phyloP scores from a whole-genome alignment of 2,888 invertebrate species.

The Hypercompe scribonia region DNA sequence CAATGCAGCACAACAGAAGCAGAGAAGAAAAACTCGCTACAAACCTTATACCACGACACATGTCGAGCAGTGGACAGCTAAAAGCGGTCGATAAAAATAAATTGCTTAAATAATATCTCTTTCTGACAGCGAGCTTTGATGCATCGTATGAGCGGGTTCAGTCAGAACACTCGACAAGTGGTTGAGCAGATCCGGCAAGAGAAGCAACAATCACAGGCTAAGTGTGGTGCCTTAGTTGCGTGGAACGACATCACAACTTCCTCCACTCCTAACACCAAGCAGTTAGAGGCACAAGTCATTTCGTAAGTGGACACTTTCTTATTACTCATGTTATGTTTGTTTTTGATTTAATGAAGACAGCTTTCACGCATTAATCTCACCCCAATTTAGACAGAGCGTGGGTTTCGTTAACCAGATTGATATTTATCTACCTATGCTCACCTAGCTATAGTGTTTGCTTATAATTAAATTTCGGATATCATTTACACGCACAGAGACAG shows the following conservation, averaged over 20 bases:
- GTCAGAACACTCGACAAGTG: conserved; percentile 59
- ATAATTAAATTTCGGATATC: too few relatives aligned
- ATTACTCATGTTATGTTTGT: too few relatives aligned
- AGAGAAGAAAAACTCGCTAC: too few relatives aligned
- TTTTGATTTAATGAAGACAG: neutral
- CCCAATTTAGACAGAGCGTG: too few relatives aligned
- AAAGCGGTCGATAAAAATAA: too few relatives aligned
- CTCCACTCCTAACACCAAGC: conserved; percentile 35
- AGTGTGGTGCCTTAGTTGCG: conserved; percentile 57
- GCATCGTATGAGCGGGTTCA: conserved; percentile 68
- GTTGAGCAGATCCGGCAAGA: conserved; percentile 62
- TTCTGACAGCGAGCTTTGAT: conserved; percentile 67
- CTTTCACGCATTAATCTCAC: too few relatives aligned
- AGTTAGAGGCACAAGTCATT: conserved; percentile 64
- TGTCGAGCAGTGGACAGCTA: too few relatives aligned
- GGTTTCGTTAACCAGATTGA: too few relatives aligned
- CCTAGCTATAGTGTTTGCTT: too few relatives aligned
- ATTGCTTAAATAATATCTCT: neutral
- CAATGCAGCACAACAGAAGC: too few relatives aligned
- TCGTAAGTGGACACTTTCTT: conserved; percentile 55
- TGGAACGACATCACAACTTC: conserved; percentile 48
- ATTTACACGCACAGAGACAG: neutral
- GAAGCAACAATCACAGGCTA: conserved; percentile 25
- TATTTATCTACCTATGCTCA: too few relatives aligned
- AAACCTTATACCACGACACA: too few relatives aligned